Percentiles rank a stretch among this genome's conserved stretches.
These are phyloP conservation scores for Lepeophtheirus salmonis DNA, from an alignment of 1,140 invertebrate species.

Conservation along the genomic window DNA sequence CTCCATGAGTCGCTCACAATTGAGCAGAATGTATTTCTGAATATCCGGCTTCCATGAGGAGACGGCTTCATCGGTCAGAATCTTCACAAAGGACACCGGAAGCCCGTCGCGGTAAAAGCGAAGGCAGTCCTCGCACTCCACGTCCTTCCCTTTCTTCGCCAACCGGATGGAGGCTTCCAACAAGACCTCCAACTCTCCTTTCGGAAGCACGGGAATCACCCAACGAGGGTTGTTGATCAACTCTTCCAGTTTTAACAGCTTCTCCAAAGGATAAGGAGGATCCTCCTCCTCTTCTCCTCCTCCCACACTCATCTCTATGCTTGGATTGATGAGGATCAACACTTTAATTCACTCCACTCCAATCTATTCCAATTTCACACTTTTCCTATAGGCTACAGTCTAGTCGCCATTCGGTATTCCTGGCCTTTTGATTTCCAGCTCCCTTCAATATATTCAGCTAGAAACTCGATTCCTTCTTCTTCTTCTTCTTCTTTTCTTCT, in stretches of 20 bases:
- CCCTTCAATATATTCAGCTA: too few species aligned
- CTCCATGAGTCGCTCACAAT: conserved; percentile 76
- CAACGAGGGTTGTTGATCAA: conserved; percentile 49
- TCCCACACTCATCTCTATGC: too few species aligned
- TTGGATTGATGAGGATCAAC: too few species aligned
- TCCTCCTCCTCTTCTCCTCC: background rate
- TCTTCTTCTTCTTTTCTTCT: too few species aligned
- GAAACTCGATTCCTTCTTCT: too few species aligned
- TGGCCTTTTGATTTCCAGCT: too few species aligned
- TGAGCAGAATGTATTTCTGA: conserved; percentile 77
- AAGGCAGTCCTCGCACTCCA: background rate
- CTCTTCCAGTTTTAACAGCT: conserved; percentile 8
- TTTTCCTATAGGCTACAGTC: too few species aligned
- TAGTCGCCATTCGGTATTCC: too few species aligned
- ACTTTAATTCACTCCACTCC: too few species aligned
- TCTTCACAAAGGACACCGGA: conserved; percentile 86
- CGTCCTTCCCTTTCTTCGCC: conserved; percentile 41
- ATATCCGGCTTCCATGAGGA: conserved; percentile 94
- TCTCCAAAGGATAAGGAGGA: conserved; percentile 2
- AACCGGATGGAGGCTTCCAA: conserved; percentile 72
- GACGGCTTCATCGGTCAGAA: conserved; percentile 93
- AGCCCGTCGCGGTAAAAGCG: conserved; percentile 64
- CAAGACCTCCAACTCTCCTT: conserved; percentile 80
- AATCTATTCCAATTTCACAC: too few species aligned
- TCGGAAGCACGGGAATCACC: conserved; percentile 89